Conservation (phyloP, 2,797 vertebrate genomes). For the Monodelphis domestica region DNA sequence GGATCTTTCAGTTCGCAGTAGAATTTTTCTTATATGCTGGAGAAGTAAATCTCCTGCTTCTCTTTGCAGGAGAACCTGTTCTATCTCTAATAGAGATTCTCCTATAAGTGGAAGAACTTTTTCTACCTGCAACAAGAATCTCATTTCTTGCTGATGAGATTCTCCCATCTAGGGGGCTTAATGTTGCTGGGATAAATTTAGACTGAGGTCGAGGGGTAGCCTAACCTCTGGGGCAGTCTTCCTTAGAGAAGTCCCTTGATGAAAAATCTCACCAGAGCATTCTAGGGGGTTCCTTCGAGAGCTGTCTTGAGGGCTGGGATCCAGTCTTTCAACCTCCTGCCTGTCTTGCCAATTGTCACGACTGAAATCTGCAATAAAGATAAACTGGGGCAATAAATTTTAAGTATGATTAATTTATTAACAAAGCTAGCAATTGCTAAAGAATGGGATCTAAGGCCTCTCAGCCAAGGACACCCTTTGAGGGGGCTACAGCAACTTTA, state of each 20-base stretch:
- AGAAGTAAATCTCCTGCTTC: background rate
- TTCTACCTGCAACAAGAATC: background rate
- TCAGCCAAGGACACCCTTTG: background rate
- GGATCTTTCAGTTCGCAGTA: background rate
- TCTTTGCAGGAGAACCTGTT: background rate
- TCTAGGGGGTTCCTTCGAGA: background rate
- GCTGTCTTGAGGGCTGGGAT: background rate
- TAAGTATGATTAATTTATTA: background rate
- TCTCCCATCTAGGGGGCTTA: background rate
- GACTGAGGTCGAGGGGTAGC: background rate
- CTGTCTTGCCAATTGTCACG: background rate
- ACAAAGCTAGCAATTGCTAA: background rate
- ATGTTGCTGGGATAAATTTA: background rate
- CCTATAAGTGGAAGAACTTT: background rate
- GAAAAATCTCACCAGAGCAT: background rate
- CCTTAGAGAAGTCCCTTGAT: background rate
- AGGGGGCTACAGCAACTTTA: background rate
- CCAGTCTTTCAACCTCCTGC: background rate
- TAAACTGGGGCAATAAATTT: background rate
- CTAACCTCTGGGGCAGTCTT: background rate
- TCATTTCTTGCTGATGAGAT: background rate
- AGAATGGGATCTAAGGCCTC: background rate
- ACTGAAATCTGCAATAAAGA: background rate
- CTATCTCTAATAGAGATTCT: background rate
- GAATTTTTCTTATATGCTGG: background rate